Conservation (phyloP, 2,888 invertebrate genomes). For the Chelonus formosanus region DNA sequence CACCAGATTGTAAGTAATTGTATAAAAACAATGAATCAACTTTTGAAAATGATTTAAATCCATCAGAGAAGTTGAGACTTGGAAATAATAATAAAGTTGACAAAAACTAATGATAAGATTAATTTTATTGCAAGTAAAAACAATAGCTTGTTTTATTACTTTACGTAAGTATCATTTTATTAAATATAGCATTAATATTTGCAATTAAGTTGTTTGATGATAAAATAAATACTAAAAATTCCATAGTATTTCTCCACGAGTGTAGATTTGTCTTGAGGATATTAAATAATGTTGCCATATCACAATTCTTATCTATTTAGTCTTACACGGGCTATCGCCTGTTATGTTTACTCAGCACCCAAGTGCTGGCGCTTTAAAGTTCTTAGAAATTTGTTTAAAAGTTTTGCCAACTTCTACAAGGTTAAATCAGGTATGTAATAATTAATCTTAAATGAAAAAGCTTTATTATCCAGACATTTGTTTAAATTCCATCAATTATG, state of each 20-base stretch:
- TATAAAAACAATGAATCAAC: no score
- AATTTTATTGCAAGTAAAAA: no score
- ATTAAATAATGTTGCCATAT: conserved; percentile 32
- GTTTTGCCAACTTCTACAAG: not conserved
- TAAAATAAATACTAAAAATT: no score
- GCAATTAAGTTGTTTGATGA: not conserved
- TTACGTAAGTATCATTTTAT: no score
- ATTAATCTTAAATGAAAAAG: not conserved
- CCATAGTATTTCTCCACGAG: not conserved
- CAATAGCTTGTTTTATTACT: no score
- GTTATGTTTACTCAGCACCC: conserved; percentile 50
- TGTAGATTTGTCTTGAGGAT: not conserved
- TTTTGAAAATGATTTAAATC: no score
- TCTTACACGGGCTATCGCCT: conserved; percentile 52
- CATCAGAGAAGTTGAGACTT: no score
- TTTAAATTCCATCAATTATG: not conserved
- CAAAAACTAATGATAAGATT: no score
- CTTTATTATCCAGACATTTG: not conserved
- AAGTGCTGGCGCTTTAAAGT: conserved; percentile 38
- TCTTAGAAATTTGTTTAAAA: conserved; percentile 34
- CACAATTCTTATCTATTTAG: conserved; percentile 56
- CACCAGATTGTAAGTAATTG: no score
- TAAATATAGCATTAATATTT: not conserved
- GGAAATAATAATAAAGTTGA: no score
- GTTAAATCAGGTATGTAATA: conserved; percentile 4